phyloP scores from a whole-genome alignment of 2,888 invertebrate species.

The Tenodera sinensis region DNA sequence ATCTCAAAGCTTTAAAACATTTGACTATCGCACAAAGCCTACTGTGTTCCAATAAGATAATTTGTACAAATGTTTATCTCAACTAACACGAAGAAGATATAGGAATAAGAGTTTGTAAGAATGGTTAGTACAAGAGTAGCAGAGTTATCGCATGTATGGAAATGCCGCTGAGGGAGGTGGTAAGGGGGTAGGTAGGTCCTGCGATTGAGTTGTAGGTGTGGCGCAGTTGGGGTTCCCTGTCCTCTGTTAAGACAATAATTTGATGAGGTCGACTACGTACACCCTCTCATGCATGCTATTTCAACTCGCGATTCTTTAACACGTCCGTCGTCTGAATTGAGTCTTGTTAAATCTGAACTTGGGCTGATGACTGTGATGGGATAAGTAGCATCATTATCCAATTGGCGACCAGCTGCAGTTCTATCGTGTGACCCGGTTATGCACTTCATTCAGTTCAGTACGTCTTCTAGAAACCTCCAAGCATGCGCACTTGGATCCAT shows the following conservation, averaged over 20 bases:
- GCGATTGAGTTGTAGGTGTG: not conserved
- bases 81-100: too few relatives aligned
- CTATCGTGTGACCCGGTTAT: not conserved
- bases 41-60: too few relatives aligned
- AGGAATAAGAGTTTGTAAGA: too few relatives aligned
- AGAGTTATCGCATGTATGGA: too few relatives aligned
- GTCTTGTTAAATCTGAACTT: slow-evolving; percentile 20
- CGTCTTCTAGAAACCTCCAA: not conserved
- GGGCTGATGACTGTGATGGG: slow-evolving; percentile 13
- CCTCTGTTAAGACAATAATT: not conserved
- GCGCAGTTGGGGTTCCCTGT: not conserved
- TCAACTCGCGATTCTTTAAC: not conserved
- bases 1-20: too few relatives aligned
- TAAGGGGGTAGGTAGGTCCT: too few relatives aligned
- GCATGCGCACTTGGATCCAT: not conserved
- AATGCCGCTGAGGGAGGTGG: too few relatives aligned
- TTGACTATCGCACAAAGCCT: too few relatives aligned
- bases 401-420: not conserved
- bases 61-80: too few relatives aligned
- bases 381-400: slow-evolving; percentile 19
- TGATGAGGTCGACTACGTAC: not conserved
- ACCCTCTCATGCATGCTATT: not conserved
- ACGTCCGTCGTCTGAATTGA: slow-evolving; percentile 1
- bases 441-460: not conserved
- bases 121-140: too few relatives aligned